Conservation (phyloP, 2,888 invertebrate species). For the Lingula anatina region DNA sequence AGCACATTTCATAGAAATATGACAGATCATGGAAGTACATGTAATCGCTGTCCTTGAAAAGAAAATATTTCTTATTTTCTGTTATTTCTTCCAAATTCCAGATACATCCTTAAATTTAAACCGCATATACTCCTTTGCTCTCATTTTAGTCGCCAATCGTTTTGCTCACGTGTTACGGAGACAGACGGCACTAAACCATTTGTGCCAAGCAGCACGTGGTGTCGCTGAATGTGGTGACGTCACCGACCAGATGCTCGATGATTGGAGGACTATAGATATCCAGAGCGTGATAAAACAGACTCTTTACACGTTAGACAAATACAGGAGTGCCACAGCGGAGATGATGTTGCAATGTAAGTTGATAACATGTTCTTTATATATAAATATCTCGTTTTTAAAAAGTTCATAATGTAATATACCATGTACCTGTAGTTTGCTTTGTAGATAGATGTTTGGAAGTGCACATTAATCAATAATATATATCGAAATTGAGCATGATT, state of each 20-base stretch:
- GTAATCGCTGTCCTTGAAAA: background rate
- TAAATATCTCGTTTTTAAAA: no score
- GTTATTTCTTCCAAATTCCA: no score
- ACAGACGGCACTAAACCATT: conserved; percentile 54
- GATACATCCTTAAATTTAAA: no score
- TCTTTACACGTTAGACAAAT: conserved; percentile 48
- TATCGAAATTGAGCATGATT: no score
- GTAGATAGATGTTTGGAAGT: no score
- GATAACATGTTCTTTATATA: background rate
- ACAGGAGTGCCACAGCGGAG: no score
- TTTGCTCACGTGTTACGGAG: conserved; percentile 53
- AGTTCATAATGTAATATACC: background rate
- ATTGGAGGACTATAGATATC: conserved; percentile 53
- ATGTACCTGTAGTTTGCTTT: background rate
- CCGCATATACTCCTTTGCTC: no score
- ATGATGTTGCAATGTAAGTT: no score
- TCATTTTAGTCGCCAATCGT: conserved; percentile 49
- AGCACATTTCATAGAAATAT: background rate
- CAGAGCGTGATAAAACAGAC: conserved; percentile 52
- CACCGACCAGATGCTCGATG: conserved; percentile 53
- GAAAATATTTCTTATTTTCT: background rate
- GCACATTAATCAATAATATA: no score
- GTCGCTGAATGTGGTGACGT: conserved; percentile 52
- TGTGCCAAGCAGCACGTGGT: conserved; percentile 54
- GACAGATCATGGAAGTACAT: no score